Evolutionary conservation across 2,888 invertebrate genomes (phyloP).

Genomic region (Zaprionus bogoriensis): DNA sequence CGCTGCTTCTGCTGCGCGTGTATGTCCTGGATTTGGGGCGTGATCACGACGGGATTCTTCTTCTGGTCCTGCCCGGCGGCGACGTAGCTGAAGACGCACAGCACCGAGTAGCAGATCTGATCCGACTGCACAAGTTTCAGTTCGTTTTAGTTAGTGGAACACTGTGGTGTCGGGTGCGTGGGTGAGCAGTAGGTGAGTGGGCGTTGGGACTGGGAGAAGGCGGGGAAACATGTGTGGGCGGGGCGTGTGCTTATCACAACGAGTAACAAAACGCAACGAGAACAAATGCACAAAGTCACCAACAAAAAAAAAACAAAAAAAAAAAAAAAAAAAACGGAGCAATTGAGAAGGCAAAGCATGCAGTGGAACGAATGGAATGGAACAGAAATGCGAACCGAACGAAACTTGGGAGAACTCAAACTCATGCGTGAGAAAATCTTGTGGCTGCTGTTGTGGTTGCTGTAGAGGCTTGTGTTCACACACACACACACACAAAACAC

Average conservation of each 20-base stretch:
- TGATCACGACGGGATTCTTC: constrained; percentile 83
- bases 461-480: too few species aligned
- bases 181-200: background rate
- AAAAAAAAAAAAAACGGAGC: constrained; percentile 17
- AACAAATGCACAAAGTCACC: constrained; percentile 11
- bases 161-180: background rate
- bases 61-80: constrained; percentile 94
- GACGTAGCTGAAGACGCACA: constrained; percentile 99
- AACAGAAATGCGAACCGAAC: constrained; percentile 23
- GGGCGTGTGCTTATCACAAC: constrained; percentile 28
- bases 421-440: constrained; percentile 19
- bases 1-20: constrained; percentile 81
- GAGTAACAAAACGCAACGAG: constrained; percentile 36
- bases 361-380: constrained; percentile 42
- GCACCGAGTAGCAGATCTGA: constrained; percentile 99
- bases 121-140: constrained; percentile 89
- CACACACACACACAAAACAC: constrained; percentile 4
- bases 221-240: too few species aligned
- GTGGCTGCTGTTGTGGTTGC: constrained; percentile 10
- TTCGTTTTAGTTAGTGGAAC: constrained; percentile 29
- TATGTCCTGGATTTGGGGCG: constrained; percentile 81
- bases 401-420: background rate
- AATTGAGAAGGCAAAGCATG: constrained; percentile 20
- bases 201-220: too few species aligned
- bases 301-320: constrained; percentile 16